Base-by-base conservation (phyloP, 2,113 vertebrate genomes). In the Pholis gunnellus region DNA sequence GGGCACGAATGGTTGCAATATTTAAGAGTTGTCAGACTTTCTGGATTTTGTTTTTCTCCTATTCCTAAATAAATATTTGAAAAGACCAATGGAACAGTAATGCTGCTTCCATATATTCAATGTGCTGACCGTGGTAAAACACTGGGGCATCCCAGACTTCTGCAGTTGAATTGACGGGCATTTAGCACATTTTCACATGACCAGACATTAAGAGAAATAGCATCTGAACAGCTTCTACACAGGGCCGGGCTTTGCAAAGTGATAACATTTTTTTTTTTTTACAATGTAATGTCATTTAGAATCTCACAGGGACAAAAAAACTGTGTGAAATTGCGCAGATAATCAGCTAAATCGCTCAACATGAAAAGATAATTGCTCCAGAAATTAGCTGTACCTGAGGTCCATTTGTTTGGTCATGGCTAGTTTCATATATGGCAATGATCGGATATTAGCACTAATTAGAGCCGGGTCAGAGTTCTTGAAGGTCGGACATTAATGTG, bases 261-360 rank as follows among this genome's bases (percentile, higher is more conserved):
- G 95, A 96, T 97, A 86, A 82, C 75, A 94, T 15, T 59, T 95
- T 93, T 2, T 1, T 13, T 96, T 96, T 95, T 93, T 69, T 68
- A 77, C 87, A 91, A 83, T 84, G 82, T 96, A 97, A 97, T 95
- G 95, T 96, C 86, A 0, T 93, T 93, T 89, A 76, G 93, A 97
- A 97, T 97, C 96, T 96, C 96, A 97, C 95, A 95, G 81, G 70
- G 71, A 14, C 57, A 96, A 97, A 87, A 88, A 97, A 97, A 76
- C 94, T 93, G 96, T 97, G 97, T 99, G 97, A 99, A 99, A 99
- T 99, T 96, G 97, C 97, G 97, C 97, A 98, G 97, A 97, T 99
- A 99, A 99, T 99, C 98, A 96, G 97, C 97, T 99, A 99, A 99
- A 99, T 98, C 97, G 97, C 96, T 96, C 97, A 97, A 99, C 98